Percentiles rank a stretch among this genome's conserved stretches.
phyloP scores from a whole-genome alignment of 2,888 invertebrate species.

The Isoperla grammatica region DNA sequence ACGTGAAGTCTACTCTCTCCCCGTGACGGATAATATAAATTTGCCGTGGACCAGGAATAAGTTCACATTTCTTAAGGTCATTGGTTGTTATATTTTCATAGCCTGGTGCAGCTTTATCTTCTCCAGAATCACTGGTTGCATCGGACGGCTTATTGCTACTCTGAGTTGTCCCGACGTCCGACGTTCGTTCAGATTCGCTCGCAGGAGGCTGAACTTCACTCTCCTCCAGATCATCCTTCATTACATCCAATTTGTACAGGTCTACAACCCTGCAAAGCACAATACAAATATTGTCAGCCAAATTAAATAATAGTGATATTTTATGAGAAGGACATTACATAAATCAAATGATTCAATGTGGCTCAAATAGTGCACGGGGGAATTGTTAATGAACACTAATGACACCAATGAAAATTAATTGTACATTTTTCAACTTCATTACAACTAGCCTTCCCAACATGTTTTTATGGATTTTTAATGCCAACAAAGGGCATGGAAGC shows the following conservation, averaged over 20 bases:
- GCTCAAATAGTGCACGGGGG: too few species aligned
- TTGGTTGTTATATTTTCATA: slow-evolving; percentile 33
- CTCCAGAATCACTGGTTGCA: slow-evolving; percentile 25
- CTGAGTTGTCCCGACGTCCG: slow-evolving; percentile 1
- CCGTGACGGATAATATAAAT: slow-evolving; percentile 82
- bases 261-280: slow-evolving; percentile 20
- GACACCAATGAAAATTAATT: too few species aligned
- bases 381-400: too few species aligned
- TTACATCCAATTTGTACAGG: slow-evolving; percentile 11
- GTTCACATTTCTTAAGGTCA: slow-evolving; percentile 43
- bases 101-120: slow-evolving; percentile 37
- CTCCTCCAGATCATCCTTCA: slow-evolving; percentile 8
- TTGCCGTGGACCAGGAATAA: slow-evolving; percentile 38
- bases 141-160: slow-evolving; percentile 24
- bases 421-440: too few species aligned
- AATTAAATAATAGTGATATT: too few species aligned
- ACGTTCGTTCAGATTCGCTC: slow-evolving; percentile 3
- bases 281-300: neutral
- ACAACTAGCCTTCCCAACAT: too few species aligned
- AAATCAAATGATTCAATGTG: too few species aligned
- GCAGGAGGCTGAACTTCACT: slow-evolving; percentile 1
- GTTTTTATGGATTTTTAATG: too few species aligned
- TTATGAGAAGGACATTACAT: too few species aligned
- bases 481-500: too few species aligned
- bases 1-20: slow-evolving; percentile 91